Base-by-base conservation (phyloP, 2,888 invertebrate species). In the Argyresthia albistria region DNA sequence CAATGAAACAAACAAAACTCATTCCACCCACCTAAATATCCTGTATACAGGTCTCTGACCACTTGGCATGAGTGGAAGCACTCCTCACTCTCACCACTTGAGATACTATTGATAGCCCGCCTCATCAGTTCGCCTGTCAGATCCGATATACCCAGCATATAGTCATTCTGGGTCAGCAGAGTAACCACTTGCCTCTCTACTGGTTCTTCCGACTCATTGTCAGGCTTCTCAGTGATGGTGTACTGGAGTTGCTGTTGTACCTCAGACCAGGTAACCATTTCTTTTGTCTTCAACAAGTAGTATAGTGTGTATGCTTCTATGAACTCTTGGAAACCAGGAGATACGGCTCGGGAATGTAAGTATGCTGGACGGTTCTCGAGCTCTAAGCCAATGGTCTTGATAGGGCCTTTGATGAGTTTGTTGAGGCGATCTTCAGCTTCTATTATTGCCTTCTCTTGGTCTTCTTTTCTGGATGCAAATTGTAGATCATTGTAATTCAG, bases 111-210 rank as follows among this genome's bases (percentile, higher is more conserved):
- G 8, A 97, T 95, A 52, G 96, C 95, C 60, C 93, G 91, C 50
- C 97, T 89, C 97, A 97, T 97, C 46, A 97, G 73, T 74, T 97
- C 97, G 0, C 97, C 97, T 0, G 95, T 96, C 35, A 97, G 86
- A 79, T 97, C 97, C 0, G 93, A 93, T 39, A 97, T 75, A 0
- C 97, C 97, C 43, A 97, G 77, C 67, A 97, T 87, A 50, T 89
- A 91, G 59, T 91, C 91, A 14, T 69, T 67, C 4, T 88, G 86
- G 12, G 89, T 77, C 8, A 91, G 56, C 62, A 76, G 58, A 4
- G 84, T 77, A 1, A 65, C 61, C 1, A 86, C 59, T 43, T 55
- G 63, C 46, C 67, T 66, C 12, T 73, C 69, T 4, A 43, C 55
- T 37, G 62, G 61, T 10, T 62, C 63, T 8, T 67, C 63, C 4